phyloP scores from a whole-genome alignment of 2,797 vertebrate genomes.

The Champsocephalus gunnari region DNA sequence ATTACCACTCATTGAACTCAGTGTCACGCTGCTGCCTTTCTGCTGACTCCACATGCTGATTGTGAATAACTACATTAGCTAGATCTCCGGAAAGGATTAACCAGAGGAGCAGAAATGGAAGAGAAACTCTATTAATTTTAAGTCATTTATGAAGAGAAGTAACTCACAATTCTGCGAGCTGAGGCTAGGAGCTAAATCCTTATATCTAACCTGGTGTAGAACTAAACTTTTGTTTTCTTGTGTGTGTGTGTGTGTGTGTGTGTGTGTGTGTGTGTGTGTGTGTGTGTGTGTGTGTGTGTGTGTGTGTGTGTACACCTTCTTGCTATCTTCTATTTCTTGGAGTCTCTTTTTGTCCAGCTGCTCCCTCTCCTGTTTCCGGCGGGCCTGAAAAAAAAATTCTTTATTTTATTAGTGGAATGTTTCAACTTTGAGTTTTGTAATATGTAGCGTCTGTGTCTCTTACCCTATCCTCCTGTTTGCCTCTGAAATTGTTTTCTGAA shows the following conservation, averaged over 20 bases:
- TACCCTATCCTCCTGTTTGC: conserved; percentile 74
- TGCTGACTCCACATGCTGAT: conserved; percentile 42
- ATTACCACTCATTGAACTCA: conserved; percentile 43
- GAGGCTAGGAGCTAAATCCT: too few relatives aligned
- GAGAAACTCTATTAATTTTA: too few relatives aligned
- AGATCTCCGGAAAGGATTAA: too few relatives aligned
- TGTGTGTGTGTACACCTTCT: conserved; percentile 67
- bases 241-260: too few relatives aligned
- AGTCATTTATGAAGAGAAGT: too few relatives aligned
- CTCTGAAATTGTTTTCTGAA: conserved; percentile 48
- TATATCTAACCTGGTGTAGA: not conserved
- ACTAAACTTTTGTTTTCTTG: not conserved
- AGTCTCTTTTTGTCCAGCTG: conserved; percentile 72
- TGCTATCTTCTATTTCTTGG: conserved; percentile 71
- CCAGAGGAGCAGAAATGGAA: too few relatives aligned
- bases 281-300: conserved; percentile 25
- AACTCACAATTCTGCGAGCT: too few relatives aligned
- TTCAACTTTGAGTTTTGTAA: too few relatives aligned
- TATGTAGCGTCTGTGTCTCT: conserved; percentile 17
- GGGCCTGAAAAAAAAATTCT: conserved; percentile 55
- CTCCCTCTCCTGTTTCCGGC: conserved; percentile 63
- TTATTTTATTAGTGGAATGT: too few relatives aligned
- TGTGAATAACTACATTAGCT: not conserved
- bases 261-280: conserved; percentile 6
- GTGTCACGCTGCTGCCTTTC: conserved; percentile 10